Conservation (phyloP, 2,888 invertebrate genomes). For the Drosophila nr. perissopoda region DNA sequence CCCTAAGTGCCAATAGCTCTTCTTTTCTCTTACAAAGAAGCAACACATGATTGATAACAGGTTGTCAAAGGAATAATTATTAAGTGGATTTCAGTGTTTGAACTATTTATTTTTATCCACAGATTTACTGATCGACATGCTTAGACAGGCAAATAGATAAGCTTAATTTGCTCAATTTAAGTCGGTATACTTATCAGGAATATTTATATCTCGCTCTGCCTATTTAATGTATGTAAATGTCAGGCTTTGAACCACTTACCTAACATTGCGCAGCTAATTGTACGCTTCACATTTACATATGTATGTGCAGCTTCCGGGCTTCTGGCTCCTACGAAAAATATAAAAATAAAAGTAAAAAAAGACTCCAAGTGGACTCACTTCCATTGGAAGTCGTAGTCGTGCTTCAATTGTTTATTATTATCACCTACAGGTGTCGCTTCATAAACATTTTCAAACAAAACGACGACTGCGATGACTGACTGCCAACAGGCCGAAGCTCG, state of each 20-base stretch:
- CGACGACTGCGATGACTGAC: conserved; percentile 36
- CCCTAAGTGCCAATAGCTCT: background rate
- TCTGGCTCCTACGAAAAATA: background rate
- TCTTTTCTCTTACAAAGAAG: background rate
- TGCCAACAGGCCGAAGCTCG: conserved; percentile 40
- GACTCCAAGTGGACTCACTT: conserved; percentile 40
- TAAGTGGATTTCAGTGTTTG: background rate
- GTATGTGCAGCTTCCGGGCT: conserved; percentile 21
- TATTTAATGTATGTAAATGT: background rate
- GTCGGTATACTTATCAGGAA: background rate
- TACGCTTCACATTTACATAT: conserved; percentile 13
- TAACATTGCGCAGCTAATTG: conserved; percentile 21
- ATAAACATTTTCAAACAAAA: conserved; percentile 78
- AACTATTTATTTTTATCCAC: background rate
- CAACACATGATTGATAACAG: background rate
- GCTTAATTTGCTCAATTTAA: background rate
- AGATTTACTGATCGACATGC: background rate
- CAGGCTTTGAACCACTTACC: background rate
- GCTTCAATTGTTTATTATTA: conserved; percentile 79
- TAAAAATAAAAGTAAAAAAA: background rate
- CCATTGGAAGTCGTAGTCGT: conserved; percentile 68
- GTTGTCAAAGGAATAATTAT: background rate
- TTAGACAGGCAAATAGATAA: background rate
- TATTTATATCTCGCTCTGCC: background rate
- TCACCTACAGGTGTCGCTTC: conserved; percentile 80